These are phyloP conservation scores for Hylyphantes graminicola DNA, from an alignment of 1,140 invertebrate species.

Conservation along the genomic window DNA sequence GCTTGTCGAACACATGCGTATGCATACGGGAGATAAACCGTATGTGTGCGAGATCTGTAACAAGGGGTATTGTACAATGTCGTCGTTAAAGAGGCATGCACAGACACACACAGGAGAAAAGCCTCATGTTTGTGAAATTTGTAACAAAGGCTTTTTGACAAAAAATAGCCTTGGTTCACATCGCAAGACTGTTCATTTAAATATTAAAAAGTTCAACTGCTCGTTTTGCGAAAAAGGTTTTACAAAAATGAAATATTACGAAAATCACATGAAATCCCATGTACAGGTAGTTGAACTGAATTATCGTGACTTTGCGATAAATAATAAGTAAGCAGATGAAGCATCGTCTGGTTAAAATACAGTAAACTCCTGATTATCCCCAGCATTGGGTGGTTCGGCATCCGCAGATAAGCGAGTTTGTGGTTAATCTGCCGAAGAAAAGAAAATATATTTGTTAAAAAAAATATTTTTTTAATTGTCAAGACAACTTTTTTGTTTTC, in stretches of 20 bases:
- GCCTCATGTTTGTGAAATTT: neutral
- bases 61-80: neutral
- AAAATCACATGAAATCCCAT: too few relatives aligned
- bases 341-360: too few relatives aligned
- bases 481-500: too few relatives aligned
- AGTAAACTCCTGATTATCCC: too few relatives aligned
- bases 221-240: neutral
- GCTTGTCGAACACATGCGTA: neutral
- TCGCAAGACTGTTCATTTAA: neutral
- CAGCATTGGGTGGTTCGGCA: too few relatives aligned
- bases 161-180: neutral
- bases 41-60: neutral
- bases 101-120: neutral
- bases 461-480: too few relatives aligned
- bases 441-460: too few relatives aligned
- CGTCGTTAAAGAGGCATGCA: neutral
- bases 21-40: neutral
- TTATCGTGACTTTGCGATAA: too few relatives aligned
- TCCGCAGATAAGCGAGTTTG: too few relatives aligned
- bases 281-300: too few relatives aligned
- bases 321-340: too few relatives aligned
- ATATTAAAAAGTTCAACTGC: neutral
- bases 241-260: neutral
- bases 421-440: too few relatives aligned
- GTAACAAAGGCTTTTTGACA: neutral